Base-by-base conservation (phyloP, 2,113 vertebrate genomes). In the Miniopterus natalensis region DNA sequence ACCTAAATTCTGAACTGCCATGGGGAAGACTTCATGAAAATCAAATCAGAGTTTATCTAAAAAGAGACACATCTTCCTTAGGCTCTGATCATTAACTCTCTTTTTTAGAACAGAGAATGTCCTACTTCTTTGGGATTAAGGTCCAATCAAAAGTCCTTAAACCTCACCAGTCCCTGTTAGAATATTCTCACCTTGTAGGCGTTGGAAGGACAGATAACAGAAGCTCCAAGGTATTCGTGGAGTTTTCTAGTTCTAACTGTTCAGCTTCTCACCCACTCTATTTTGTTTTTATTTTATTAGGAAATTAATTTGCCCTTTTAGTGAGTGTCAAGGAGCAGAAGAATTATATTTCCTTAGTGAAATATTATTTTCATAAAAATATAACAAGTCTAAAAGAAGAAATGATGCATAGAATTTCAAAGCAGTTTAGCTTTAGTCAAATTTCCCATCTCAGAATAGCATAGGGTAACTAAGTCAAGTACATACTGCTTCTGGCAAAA, bases 301-400 rank as follows among this genome's bases (percentile, higher is more conserved):
- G 47, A 49, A 55, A 25, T 68, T 27, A 11, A 65, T 21, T 59
- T 84, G 12, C 4, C 2, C 25, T 31, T 61, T 85, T 55, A 57
- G 12, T 71, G 7, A 93, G 27, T 65, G 8, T 0, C 51, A 63
- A 29, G 29, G 90, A 61, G 61, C 4, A 53, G 31, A 79, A 49
- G 31, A 80, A 84, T 1, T 84, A 0, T 40, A 75, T 84, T 91
- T 84, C n/a, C 49, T 79, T 6, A 85, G 61, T 27, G 9, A 96
- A 83, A 70, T 59, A 63, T 61, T 20, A 57, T 78, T 90, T 92
- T 84, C 59, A 53, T 63, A 75, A 70, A 84, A 84, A 93, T 49
- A 1, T 36, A 83, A 68, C 40, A 42, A 51, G 36, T 75, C 3
- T 94, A 18, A 85, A 75, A 65, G 51, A 94, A 49, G 4, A 96